Base-by-base conservation (phyloP, 2,888 invertebrate genomes). In the Ormyrus pomaceus region DNA sequence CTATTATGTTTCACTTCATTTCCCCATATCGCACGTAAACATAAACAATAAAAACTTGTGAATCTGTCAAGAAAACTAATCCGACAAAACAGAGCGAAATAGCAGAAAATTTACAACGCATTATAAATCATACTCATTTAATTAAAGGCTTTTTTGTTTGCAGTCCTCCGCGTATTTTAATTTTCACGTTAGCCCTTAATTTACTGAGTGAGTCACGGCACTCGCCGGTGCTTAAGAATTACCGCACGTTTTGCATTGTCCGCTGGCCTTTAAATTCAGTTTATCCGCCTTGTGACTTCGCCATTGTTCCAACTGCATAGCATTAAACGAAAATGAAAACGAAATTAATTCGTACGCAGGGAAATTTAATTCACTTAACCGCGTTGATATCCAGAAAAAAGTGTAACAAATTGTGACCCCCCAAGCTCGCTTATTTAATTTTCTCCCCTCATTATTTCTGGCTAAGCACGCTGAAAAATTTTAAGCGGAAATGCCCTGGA, bases 241-340 rank as follows among this genome's bases (percentile, higher is more conserved):
- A 71, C 64, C 51, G 65, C 77, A 71, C 64, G 58, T 70, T 76
- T 64, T 71, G 13, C 77, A 70, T 70, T 19, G 69, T 56, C 45
- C 71, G 50, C 65, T 64, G 70, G 71, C 65, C 64, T 71, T 69
- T 77, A 65, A 77, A 71, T 65, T 70, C 65, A 65, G 59, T 78
- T 78, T 59, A 73, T 73, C 56, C 56, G 46, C 58, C 59, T 59
- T 56, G 53, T 72, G 61, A 69, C 68, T 72, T 73, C 34, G 62
- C 62, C 55, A 78, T 68, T 72, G 71, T 72, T 53, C 58, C 50
- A 50, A 53, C 59, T 59, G 46, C 13, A 55, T 66, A 68, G 50
- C 10, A 53, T 77, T 59, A 65, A 53, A 66, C 45, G 68, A 61
- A 61, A 61, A 72, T 68, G n/a, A 71, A 53, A 72, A 72, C 19